A percentile compares a stretch with the other conserved stretches of the same genome.
Evolutionary conservation across 2,113 vertebrate genomes (phyloP).

Genomic region (Halichoeres trimaculatus): DNA sequence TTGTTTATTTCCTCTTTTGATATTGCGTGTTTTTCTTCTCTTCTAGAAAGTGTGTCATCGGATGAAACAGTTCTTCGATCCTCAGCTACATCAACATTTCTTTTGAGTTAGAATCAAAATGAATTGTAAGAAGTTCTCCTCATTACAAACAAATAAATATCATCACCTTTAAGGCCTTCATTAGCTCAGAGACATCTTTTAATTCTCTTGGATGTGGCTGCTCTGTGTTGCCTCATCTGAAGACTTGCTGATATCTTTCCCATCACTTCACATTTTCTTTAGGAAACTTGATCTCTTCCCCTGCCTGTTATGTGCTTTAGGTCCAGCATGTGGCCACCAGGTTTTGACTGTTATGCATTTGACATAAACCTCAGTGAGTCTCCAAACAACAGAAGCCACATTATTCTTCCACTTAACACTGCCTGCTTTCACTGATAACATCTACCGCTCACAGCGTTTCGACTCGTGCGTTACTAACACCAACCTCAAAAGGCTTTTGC

Average conservation of each 20-base stretch:
- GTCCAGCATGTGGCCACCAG: constrained; percentile 81
- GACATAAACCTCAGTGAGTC: constrained; percentile 77
- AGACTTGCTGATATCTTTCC: constrained; percentile 51
- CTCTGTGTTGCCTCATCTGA: constrained; percentile 12
- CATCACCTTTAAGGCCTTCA: constrained; percentile 13
- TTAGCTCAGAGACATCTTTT: constrained; percentile 22
- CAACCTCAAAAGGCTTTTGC: constrained; percentile 58
- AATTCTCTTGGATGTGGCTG: constrained; percentile 4
- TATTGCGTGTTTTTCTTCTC: constrained; percentile 60
- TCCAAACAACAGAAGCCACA: constrained; percentile 77
- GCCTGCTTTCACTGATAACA: constrained; percentile 86
- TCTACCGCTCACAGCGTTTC: constrained; percentile 70
- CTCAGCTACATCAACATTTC: constrained; percentile 56
- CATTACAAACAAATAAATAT: constrained; percentile 28
- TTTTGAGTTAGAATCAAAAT: constrained; percentile 51
- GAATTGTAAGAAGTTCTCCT: constrained; percentile 49
- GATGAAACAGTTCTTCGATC: constrained; percentile 52
- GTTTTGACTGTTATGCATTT: constrained; percentile 80
- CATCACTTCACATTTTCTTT: constrained; percentile 69
- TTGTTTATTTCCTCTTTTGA: constrained; percentile 78
- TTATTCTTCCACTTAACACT: constrained; percentile 76
- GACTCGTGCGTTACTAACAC: constrained; percentile 83
- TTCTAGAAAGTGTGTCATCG: constrained; percentile 73
- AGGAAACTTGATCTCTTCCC: constrained; percentile 80
- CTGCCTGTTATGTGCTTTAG: constrained; percentile 73